Base-by-base conservation (phyloP, 2,888 invertebrate species). In the Camptogramma bilineatum region DNA sequence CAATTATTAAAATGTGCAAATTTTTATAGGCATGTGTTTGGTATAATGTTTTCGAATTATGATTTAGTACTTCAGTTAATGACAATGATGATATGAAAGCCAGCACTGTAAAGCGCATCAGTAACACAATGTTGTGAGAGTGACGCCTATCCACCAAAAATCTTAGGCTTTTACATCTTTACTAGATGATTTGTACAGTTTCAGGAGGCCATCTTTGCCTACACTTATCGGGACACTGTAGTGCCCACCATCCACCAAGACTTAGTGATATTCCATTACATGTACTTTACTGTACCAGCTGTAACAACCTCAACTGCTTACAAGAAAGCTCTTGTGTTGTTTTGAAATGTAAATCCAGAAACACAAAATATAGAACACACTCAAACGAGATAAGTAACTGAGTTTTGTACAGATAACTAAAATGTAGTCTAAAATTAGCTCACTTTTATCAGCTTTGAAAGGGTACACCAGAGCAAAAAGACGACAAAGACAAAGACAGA, bases 401-500 rank as follows among this genome's bases (percentile, higher is more conserved):
- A 52, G 63, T 18, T 13, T 13, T 54, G 47, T 16, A 16, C 28
- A 56, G 60, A 64, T 56, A 60, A 56, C 55, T 47, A 52, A 64
- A 58, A 46, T 58, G 55, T 28, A 78, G 72, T 58, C 70, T 67
- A 66, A 75, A 76, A 75, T 73, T 72, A 71, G 72, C 70, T 78
- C 75, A 76, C 73, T 83, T 80, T 78, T 78, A 80, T 78, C 78
- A 77, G 64, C 73, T 73, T 83, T 86, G 85, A 86, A 88, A 87
- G 82, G 78, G 80, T 78, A 87, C 83, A 84, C 83, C 78, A 76
- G 78, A 73, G 71, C 71, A 71, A 80, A 78, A 75, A 77, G 70
- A 78, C 71, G 70, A 78, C 71, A 66, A 62, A 80, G 85, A 86
- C 88, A 83, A 81, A 72, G 82, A 88, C 87, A 85, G 81, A 86